Percentiles rank a stretch among this genome's conserved stretches.
Evolutionary conservation across 2,888 invertebrate species (phyloP).

Genomic region (Drosophila limbata): DNA sequence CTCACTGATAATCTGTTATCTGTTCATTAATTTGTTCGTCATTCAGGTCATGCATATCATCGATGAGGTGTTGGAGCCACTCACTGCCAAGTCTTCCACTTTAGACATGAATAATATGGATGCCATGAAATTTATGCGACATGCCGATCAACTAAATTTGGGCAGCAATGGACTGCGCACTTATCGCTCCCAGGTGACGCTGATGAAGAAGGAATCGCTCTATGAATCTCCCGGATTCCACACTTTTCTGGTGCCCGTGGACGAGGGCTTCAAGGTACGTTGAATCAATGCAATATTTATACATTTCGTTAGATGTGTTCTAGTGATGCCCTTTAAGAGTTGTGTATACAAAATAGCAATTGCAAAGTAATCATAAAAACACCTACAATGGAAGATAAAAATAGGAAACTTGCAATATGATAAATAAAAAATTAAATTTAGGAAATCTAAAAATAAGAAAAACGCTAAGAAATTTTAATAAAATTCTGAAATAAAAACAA

Average conservation of each 20-base stretch:
- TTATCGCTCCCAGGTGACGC: constrained; percentile 91
- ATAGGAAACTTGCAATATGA: too few species aligned
- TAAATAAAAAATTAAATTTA: too few species aligned
- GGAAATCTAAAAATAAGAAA: too few species aligned
- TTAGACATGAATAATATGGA: constrained; percentile 92
- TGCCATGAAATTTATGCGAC: constrained; percentile 92
- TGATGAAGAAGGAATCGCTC: constrained; percentile 90
- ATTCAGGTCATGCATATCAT: constrained; percentile 94
- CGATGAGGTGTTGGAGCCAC: constrained; percentile 93
- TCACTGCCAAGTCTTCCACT: constrained; percentile 87
- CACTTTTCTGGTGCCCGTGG: constrained; percentile 96
- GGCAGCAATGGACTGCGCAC: constrained; percentile 87
- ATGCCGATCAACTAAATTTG: constrained; percentile 91
- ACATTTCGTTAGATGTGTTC: not conserved
- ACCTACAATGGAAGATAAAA: too few species aligned
- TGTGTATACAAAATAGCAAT: too few species aligned
- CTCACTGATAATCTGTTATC: not conserved
- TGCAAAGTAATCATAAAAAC: too few species aligned
- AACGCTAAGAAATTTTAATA: too few species aligned
- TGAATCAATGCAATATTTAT: not conserved
- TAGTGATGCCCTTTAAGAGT: not conserved
- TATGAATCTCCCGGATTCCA: constrained; percentile 92
- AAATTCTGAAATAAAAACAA: too few species aligned
- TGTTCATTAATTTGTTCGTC: not conserved
- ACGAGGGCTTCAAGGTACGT: constrained; percentile 94